These are phyloP conservation scores for Drosophila yooni DNA, from an alignment of 2,888 invertebrate genomes.

Conservation along the genomic window DNA sequence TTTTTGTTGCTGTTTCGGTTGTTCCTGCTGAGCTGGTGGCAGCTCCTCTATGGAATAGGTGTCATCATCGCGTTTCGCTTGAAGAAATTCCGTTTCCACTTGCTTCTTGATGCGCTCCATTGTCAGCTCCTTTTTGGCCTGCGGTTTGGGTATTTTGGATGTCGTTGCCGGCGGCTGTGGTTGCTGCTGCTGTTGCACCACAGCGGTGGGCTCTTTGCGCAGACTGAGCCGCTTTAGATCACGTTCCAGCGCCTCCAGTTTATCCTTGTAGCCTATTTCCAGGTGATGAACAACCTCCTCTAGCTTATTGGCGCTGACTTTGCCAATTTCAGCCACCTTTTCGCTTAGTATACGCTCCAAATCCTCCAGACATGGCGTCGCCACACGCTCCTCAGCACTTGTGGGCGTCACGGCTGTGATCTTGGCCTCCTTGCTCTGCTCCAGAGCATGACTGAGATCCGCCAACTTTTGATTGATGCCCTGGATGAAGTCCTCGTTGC, in stretches of 20 bases:
- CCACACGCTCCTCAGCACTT: constrained; percentile 39
- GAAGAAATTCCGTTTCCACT: constrained; percentile 66
- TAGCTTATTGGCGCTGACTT: constrained; percentile 69
- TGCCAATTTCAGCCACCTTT: constrained; percentile 78
- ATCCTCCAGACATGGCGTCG: constrained; percentile 69
- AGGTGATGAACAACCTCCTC: constrained; percentile 74
- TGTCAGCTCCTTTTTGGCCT: constrained; percentile 34
- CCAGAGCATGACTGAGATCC: constrained; percentile 61
- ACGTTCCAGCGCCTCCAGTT: constrained; percentile 70
- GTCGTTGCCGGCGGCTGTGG: not conserved
- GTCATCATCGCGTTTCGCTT: constrained; percentile 61
- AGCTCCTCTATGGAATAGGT: constrained; percentile 69
- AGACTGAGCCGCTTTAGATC: constrained; percentile 62
- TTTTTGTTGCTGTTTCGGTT: constrained; percentile 1
- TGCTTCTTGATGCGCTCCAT: constrained; percentile 59
- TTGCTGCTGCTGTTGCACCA: constrained; percentile 1
- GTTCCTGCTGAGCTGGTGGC: constrained; percentile 4
- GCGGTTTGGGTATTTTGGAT: constrained; percentile 67
- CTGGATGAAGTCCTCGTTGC: constrained; percentile 71
- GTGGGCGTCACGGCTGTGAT: constrained; percentile 3
- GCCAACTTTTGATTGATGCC: constrained; percentile 75
- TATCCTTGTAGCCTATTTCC: constrained; percentile 76
- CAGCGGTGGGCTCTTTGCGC: constrained; percentile 7
- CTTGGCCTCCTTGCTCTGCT: constrained; percentile 45
- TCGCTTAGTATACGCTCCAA: constrained; percentile 73